Percentiles rank a stretch among this genome's conserved stretches.
phyloP scores from a whole-genome alignment of 2,113 vertebrate species.

The Platichthys flesus region DNA sequence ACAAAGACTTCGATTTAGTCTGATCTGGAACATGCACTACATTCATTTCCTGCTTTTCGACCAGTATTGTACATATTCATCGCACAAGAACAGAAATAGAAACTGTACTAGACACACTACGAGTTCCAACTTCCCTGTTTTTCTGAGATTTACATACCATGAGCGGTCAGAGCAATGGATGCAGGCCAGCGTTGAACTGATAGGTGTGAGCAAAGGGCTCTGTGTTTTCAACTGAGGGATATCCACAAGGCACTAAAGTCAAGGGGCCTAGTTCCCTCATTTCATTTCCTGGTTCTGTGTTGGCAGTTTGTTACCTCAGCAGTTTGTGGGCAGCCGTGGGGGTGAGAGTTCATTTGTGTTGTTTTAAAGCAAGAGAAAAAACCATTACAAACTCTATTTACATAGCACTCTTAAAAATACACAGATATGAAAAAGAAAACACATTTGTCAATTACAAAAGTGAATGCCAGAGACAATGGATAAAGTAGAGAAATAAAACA shows the following conservation, averaged over 20 bases:
- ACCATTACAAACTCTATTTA: too few relatives aligned
- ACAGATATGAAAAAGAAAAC: too few relatives aligned
- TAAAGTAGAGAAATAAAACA: too few relatives aligned
- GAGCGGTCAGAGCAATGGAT: constrained; percentile 57
- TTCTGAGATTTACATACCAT: constrained; percentile 58
- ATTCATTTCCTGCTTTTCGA: constrained; percentile 47
- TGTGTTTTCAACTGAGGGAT: constrained; percentile 42
- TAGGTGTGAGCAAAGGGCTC: constrained; percentile 77
- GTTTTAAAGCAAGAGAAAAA: too few relatives aligned
- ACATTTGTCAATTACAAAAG: too few relatives aligned
- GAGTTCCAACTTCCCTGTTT: not conserved
- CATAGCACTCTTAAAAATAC: too few relatives aligned
- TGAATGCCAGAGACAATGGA: too few relatives aligned
- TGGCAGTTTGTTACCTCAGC: constrained; percentile 34
- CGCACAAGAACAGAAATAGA: too few relatives aligned
- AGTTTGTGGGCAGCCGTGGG: not conserved
- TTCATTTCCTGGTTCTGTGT: constrained; percentile 71
- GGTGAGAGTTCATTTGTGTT: not conserved
- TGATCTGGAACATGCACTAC: not conserved
- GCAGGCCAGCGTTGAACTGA: constrained; percentile 64
- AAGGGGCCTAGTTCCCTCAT: constrained; percentile 58
- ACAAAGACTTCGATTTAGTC: not conserved
- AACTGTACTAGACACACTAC: not conserved
- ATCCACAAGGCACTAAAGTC: constrained; percentile 72
- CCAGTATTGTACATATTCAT: not conserved